phyloP scores from a whole-genome alignment of 2,797 vertebrate genomes.

The Paramormyrops hopkinsi region DNA sequence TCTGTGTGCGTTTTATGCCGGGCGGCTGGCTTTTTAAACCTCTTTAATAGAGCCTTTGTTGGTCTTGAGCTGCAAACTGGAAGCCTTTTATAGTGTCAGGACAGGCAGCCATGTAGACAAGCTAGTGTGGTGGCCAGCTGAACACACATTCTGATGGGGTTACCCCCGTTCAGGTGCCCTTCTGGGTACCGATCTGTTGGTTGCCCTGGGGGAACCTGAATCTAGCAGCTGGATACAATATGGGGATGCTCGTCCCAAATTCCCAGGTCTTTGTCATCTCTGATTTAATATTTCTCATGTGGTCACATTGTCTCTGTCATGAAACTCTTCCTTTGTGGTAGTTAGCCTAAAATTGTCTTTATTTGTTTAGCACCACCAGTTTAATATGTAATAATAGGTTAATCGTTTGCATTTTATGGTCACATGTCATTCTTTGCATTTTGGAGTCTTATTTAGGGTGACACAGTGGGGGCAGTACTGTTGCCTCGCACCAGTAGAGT shows the following conservation, averaged over 20 bases:
- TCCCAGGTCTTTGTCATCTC: background rate
- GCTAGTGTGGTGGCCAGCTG: background rate
- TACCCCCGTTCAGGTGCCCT: background rate
- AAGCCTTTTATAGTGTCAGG: background rate
- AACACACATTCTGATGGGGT: background rate
- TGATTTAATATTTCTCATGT: conserved; percentile 11
- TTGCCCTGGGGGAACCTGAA: background rate
- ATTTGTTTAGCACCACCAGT: background rate
- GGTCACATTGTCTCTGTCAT: background rate
- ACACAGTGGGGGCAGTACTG: background rate
- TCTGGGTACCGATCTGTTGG: background rate
- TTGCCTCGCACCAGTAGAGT: background rate
- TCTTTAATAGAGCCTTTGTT: background rate
- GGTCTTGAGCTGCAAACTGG: background rate
- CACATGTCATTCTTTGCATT: background rate
- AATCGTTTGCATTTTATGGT: background rate
- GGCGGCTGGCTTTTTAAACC: background rate
- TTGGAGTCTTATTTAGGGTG: background rate
- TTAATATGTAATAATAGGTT: background rate
- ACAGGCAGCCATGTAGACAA: background rate
- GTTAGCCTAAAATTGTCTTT: background rate
- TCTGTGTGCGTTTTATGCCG: background rate
- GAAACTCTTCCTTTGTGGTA: background rate
- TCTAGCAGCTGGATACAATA: background rate
- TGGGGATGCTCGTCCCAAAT: background rate